Evolutionary conservation across 2,888 invertebrate species (phyloP), one percentile per base, ranked within the genome.

Genomic region (Caenorhabditis afra): DNA sequence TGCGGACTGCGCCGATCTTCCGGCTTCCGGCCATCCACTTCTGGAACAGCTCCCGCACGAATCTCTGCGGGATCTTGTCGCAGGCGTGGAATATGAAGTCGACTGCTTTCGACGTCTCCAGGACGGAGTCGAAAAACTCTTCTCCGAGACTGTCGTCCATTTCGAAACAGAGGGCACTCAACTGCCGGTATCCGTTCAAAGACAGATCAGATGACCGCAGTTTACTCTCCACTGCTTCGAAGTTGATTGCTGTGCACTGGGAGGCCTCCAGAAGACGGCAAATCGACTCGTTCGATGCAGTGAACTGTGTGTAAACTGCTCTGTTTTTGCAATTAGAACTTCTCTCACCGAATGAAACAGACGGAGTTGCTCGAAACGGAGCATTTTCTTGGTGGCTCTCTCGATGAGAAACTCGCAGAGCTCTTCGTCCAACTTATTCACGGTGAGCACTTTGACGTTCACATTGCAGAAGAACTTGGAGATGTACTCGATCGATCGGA

Each of bases 41-140:
- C 68, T 74, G 29, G 23, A 66, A 14, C 18, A 68, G 65, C 45
- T 77, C 16, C 20, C 73, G 73, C 22, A 79, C 44, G 52, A 22
- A 23, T 39, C 49, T 61, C 29, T 64, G 58, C 8, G 74, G 59
- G 20, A 79, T 59, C 10, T 49, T 53, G 41, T 79, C 79, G 47
- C 79, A 79, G 10, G 59, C 53, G 45, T 75, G 79, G 29, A 79
- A 74, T 11, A 79, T 75, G 23, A 79, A 65, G 12, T 62, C 66
- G 20, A 20, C 50, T 0, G 71, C 66, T 4, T 50, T 44, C 10
- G 58, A 68, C n/a, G 23, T 20, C 7, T 58, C 64, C 20, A 79
- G 35, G 44, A 74, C 16, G 0, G 35, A 47, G 4, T 41, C 22
- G 29, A 73, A 79, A 8, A 73, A 66, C 52, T 62, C 41, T 35